Conservation (phyloP, 2,113 vertebrate species). For the Crotalus viridis region DNA sequence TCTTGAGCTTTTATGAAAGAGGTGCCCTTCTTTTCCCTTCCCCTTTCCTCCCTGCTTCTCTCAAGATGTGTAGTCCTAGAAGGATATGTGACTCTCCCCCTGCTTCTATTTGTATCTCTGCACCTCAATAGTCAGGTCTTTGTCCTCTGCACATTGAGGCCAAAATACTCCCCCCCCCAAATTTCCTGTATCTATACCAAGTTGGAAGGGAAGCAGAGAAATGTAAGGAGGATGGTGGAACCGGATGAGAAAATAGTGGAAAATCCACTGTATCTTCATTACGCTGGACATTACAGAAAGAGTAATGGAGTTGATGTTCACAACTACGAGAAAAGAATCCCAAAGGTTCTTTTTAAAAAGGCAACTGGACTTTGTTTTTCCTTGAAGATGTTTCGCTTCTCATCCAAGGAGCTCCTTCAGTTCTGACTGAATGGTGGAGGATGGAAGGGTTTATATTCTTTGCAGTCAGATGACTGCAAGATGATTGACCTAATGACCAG, state of each 20-base stretch:
- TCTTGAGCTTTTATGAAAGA: neutral
- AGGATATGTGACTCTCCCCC: neutral
- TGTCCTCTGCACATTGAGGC: neutral
- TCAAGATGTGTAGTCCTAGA: neutral
- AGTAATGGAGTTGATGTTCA: neutral
- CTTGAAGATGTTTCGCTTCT: neutral
- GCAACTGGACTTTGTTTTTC: neutral
- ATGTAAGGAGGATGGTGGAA: neutral
- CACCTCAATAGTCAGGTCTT: neutral
- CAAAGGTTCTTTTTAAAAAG: neutral
- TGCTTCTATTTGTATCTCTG: neutral
- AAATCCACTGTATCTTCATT: neutral
- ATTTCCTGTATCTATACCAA: neutral
- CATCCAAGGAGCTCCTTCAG: neutral
- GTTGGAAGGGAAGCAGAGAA: neutral
- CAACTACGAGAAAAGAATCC: neutral
- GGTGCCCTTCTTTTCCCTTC: neutral
- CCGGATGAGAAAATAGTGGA: neutral
- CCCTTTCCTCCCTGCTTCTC: neutral
- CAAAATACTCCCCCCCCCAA: neutral
- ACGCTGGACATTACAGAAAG: neutral
- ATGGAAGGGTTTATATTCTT: neutral
- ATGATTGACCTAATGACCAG: neutral
- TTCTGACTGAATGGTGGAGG: neutral
- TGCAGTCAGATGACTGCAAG: neutral